Evolutionary conservation across 2,888 invertebrate species (phyloP), one percentile per base, ranked within the genome.

Genomic region (Caenorhabditis doughertyi): DNA sequence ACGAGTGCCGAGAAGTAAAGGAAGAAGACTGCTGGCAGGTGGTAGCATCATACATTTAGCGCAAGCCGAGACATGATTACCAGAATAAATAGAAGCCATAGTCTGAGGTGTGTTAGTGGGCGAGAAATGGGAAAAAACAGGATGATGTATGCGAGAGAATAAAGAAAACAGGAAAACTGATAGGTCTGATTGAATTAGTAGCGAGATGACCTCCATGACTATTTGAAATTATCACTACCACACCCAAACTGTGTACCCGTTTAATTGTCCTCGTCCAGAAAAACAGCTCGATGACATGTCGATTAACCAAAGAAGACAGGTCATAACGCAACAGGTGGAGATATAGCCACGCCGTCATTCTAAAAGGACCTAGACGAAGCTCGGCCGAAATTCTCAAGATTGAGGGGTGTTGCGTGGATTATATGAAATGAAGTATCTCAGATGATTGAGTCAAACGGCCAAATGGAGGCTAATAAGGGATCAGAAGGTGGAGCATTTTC

Each of bases 271-370:
- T 55, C 21, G 64, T 47, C 47, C 27, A 29, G 25, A 53, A 74
- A 74, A 74, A 74, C 74, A 74, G 74, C 74, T 74, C 65, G 29
- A 27, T 74, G 74, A 74, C 65, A 74, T 67, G 65, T 4, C 65
- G 74, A 74, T 74, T 74, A 74, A 65, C 64, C 55, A 49, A 32
- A 25, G 47, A 16, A 32, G 56, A 47, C 51, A 62, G 60, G 49
- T 65, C 65, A 65, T 21, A 25, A 56, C 27, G 44, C 39, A 65
- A 67, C 74, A 74, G 74, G 56, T 74, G 74, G 55, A 21, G n/a
- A n/a, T n/a, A n/a, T n/a, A n/a, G 44, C 18, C 62, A 49, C 29
- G 16, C 35, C 60, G 51, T 27, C 49, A 60, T 60, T 60, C 27
- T n/a, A 16, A 16, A n/a, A 13, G 4, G 42, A 16, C 32, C 5